A percentile compares a stretch with the other conserved stretches of the same genome.
Evolutionary conservation across 2,888 invertebrate genomes (phyloP).

Genomic region (Lasiommata megera): DNA sequence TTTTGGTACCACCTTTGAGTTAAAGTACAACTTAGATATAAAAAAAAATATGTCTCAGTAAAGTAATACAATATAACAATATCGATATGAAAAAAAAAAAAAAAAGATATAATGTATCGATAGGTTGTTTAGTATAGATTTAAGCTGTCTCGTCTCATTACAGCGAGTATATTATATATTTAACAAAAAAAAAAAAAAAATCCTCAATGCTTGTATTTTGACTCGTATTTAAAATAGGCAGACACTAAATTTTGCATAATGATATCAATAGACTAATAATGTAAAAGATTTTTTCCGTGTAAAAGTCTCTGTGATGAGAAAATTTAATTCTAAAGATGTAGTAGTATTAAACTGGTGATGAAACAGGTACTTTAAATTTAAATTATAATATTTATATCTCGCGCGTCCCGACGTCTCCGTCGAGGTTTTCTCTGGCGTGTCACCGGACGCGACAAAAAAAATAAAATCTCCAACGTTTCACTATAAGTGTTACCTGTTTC

Average conservation of each 20-base stretch:
- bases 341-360: constrained; percentile 68
- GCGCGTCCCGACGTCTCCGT: constrained; percentile 24
- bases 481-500: constrained; percentile 41
- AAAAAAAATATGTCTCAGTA: constrained; percentile 66
- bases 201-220: constrained; percentile 63
- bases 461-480: constrained; percentile 25
- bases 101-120: constrained; percentile 57
- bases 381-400: constrained; percentile 33
- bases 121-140: constrained; percentile 48
- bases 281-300: constrained; percentile 65
- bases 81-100: constrained; percentile 66
- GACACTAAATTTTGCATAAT: constrained; percentile 71
- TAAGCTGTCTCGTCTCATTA: constrained; percentile 75
- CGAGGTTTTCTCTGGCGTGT: constrained; percentile 6
- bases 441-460: constrained; percentile 19
- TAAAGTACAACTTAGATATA: constrained; percentile 79
- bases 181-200: constrained; percentile 51
- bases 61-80: constrained; percentile 64
- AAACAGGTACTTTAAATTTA: constrained; percentile 49
- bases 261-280: constrained; percentile 75
- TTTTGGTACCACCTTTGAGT: constrained; percentile 79
- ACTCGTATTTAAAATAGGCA: constrained; percentile 63
- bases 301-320: constrained; percentile 77
- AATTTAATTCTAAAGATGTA: constrained; percentile 75
- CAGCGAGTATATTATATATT: constrained; percentile 51